Percentiles rank a stretch among this genome's conserved stretches.
Conservation (phyloP, 1,140 invertebrate genomes). For the Dendroctonus valens region DNA sequence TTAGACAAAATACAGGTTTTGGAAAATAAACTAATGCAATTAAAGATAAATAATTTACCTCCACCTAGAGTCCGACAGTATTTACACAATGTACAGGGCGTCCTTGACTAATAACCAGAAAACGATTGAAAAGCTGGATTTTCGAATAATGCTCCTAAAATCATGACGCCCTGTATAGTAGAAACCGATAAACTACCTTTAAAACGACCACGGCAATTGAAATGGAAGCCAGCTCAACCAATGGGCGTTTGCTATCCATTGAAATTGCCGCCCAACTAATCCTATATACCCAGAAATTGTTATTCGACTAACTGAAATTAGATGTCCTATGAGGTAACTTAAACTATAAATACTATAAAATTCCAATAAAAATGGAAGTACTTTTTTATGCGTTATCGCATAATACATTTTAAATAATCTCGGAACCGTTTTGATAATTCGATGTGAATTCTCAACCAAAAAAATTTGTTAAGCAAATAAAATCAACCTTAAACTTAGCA, state of each 20-base stretch:
- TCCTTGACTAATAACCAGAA: constrained; percentile 2
- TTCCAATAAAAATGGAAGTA: constrained; percentile 35
- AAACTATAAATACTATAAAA: constrained; percentile 9
- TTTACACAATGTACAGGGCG: constrained; percentile 25
- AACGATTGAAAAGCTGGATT: too few species aligned
- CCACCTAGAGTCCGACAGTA: constrained; percentile 9
- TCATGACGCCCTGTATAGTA: too few species aligned
- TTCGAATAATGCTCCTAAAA: too few species aligned
- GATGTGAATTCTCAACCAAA: too few species aligned
- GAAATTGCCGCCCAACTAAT: too few species aligned
- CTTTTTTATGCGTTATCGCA: constrained; percentile 33
- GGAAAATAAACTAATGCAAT: too few species aligned
- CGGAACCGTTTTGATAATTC: background rate
- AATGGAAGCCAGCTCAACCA: too few species aligned
- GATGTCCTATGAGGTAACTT: constrained; percentile 10
- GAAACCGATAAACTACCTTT: too few species aligned
- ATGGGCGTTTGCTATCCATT: too few species aligned
- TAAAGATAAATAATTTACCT: constrained; percentile 7
- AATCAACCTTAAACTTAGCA: constrained; percentile 3
- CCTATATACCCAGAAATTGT: constrained; percentile 2
- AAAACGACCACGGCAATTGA: too few species aligned
- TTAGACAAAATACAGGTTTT: too few species aligned
- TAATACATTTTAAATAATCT: constrained; percentile 18
- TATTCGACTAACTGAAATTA: too few species aligned
- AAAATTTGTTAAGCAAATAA: background rate